Base-by-base conservation (phyloP, 2,797 vertebrate genomes). In the Ciconia nigra region DNA sequence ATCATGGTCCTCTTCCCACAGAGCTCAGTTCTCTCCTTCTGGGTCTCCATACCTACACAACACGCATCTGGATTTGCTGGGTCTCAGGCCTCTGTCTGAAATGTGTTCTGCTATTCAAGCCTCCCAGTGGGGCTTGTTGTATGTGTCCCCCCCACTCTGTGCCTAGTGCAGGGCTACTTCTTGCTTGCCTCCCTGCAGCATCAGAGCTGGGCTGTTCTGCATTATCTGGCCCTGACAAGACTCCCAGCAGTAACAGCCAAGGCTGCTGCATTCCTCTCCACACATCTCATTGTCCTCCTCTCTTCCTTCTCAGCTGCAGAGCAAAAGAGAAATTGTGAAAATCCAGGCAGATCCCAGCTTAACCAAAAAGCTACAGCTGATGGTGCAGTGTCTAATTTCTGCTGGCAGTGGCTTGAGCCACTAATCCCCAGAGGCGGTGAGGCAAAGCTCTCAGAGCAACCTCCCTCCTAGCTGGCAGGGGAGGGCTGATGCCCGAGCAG, bases 311-410 rank as follows among this genome's bases (percentile, higher is more conserved):
- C 31, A 59, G 42, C 46, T 44, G 29, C 70, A 87, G 51, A 65
- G 49, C 44, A 72, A 83, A 89, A 83, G 39, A 83, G 82, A 94
- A 66, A 62, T 62, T 16, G 13, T 63, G 89, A 80, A 93, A 91
- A 44, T 58, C 37, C 58, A 87, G 49, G 67, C 57, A 92, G 25
- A 77, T 47, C 25, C 33, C 54, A 93, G 21, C 18, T 77, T 87
- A 95, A 92, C 28, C 28, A 52, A 51, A 49, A 94, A 87, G 74
- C 85, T 70, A 63, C 29, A 76, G 57, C 44, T 70, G 41, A 42
- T 57, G 59, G 31, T 79, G 72, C n/a, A 47, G 41, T 47, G 57
- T 55, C 49, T 11, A 2, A 54, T 85, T 87, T 54, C 49, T 94
- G 70, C 18, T 55, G 72, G 65, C 86, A 54, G 51, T 65, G 39